phyloP scores from a whole-genome alignment of 2,113 vertebrate genomes.

The Pampusana beccarii region DNA sequence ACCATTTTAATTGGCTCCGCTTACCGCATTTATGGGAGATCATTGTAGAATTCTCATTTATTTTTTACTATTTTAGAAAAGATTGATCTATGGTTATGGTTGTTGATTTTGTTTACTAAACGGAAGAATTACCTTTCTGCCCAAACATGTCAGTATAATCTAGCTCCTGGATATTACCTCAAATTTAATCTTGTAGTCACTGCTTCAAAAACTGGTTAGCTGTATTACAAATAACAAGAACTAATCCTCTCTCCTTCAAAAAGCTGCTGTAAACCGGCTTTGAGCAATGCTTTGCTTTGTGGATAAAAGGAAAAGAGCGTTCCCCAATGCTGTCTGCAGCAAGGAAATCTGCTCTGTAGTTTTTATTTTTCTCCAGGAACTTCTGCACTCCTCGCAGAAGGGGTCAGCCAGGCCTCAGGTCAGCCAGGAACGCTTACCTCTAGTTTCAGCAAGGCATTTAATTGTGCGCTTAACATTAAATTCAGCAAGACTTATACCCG shows the following conservation, averaged over 20 bases:
- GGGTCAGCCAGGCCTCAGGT: too few species aligned
- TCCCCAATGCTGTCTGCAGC: neutral
- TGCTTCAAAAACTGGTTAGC: neutral
- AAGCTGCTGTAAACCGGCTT: neutral
- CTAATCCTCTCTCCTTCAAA: neutral
- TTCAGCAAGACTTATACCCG: neutral
- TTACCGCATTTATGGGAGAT: neutral
- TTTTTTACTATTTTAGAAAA: neutral
- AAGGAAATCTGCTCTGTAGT: neutral
- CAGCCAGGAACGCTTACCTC: neutral
- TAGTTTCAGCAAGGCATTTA: neutral
- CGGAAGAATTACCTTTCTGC: neutral
- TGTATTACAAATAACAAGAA: neutral
- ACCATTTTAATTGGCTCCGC: neutral
- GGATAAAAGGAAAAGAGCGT: neutral
- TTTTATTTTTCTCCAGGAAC: neutral
- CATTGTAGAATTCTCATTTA: neutral
- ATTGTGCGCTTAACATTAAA: neutral
- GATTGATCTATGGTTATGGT: neutral
- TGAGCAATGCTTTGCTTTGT: neutral
- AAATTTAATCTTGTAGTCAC: neutral
- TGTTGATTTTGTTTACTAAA: neutral
- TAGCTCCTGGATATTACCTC: neutral
- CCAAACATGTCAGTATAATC: neutral
- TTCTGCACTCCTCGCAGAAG: neutral